These are phyloP conservation scores for Habrosyne pyritoides DNA, from an alignment of 2,888 invertebrate species.

Conservation along the genomic window DNA sequence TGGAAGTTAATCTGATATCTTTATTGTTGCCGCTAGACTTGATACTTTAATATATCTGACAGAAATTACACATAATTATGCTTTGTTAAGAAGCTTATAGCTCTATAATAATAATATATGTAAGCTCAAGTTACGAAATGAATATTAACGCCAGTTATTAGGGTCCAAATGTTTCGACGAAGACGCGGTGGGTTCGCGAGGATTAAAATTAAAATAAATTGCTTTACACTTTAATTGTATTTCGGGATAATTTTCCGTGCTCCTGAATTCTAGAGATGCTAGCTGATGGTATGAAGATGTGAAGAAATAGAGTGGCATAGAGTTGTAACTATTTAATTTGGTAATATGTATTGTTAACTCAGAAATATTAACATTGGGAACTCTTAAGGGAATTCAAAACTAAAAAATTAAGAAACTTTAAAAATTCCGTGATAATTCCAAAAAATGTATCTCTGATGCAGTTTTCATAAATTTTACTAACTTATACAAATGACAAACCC, in stretches of 20 bases:
- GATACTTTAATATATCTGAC: constrained; percentile 22
- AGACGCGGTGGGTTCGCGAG: constrained; percentile 52
- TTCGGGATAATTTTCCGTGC: constrained; percentile 81
- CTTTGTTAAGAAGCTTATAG: constrained; percentile 50
- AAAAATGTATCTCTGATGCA: no score
- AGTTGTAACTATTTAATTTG: constrained; percentile 31
- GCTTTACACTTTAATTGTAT: constrained; percentile 81
- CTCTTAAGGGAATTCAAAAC: no score
- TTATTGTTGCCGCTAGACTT: constrained; percentile 15
- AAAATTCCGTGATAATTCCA: no score
- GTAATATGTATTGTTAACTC: not conserved
- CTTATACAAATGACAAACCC: no score
- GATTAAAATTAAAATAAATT: constrained; percentile 82
- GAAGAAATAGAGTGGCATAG: constrained; percentile 44
- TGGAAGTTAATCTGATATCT: constrained; percentile 29
- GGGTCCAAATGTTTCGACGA: constrained; percentile 48
- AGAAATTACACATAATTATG: constrained; percentile 39
- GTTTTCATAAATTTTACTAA: no score
- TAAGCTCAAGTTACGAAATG: constrained; percentile 52
- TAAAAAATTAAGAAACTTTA: no score
- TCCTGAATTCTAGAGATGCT: constrained; percentile 76
- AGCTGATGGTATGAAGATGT: constrained; percentile 62
- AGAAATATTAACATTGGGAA: not conserved
- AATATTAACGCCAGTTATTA: constrained; percentile 65
- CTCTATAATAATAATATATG: constrained; percentile 51